phyloP scores from a whole-genome alignment of 2,113 vertebrate genomes.

The Leptobrachium leishanense region DNA sequence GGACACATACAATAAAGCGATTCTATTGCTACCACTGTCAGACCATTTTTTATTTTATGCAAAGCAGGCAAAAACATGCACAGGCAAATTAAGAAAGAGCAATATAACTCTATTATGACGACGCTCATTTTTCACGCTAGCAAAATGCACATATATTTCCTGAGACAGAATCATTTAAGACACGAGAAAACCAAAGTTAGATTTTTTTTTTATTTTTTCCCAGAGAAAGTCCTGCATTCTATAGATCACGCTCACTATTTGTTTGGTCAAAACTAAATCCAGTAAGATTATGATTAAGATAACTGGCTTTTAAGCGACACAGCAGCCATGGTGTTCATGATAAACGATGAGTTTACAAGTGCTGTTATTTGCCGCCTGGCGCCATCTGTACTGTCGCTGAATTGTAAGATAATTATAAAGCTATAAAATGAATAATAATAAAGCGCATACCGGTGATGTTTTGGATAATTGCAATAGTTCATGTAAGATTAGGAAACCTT shows the following conservation, averaged over 20 bases:
- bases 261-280: background rate
- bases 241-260: background rate
- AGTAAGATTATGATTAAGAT: background rate
- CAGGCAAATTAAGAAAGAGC: conserved; percentile 27
- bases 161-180: conserved; percentile 17
- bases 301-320: background rate
- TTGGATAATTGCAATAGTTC: background rate
- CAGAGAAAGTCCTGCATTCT: no score
- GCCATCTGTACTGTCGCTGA: background rate
- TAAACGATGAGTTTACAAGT: background rate
- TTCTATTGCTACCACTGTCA: conserved; percentile 29
- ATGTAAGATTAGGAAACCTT: background rate
- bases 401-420: background rate
- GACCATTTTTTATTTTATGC: conserved; percentile 40
- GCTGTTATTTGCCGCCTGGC: background rate
- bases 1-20: conserved; percentile 26
- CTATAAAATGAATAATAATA: background rate
- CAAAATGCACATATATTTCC: conserved; percentile 19
- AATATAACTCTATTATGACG: conserved; percentile 35
- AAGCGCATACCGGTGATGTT: background rate
- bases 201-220: background rate
- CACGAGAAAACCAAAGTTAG: background rate
- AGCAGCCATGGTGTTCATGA: background rate
- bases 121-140: conserved; percentile 16
- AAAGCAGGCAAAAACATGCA: conserved; percentile 28